These are phyloP conservation scores for Tribolium castaneum DNA, from an alignment of 1,140 invertebrate genomes.

Conservation along the genomic window DNA sequence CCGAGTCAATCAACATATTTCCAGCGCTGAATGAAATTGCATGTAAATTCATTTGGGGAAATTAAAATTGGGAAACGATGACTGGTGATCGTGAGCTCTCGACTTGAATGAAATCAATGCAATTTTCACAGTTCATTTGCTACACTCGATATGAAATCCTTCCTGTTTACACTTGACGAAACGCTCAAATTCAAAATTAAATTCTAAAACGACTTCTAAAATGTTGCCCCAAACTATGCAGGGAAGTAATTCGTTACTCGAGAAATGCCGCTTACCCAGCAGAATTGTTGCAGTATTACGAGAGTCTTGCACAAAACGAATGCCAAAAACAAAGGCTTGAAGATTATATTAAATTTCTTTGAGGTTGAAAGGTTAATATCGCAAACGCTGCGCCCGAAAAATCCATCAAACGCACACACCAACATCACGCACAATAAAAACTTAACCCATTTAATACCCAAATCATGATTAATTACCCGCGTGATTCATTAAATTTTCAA, in stretches of 20 bases:
- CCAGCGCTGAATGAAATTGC: conserved; percentile 39
- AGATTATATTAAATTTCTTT: conserved; percentile 32
- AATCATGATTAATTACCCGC: conserved; percentile 28
- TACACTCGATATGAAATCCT: conserved; percentile 48
- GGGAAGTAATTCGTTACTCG: conserved; percentile 30
- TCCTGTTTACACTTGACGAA: conserved; percentile 50
- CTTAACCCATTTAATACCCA: conserved; percentile 7
- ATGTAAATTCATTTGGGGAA: conserved; percentile 51
- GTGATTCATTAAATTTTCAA: conserved; percentile 25
- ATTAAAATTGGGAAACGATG: conserved; percentile 53
- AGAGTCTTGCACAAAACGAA: conserved; percentile 30
- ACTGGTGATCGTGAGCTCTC: conserved; percentile 40
- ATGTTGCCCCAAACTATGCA: conserved; percentile 33
- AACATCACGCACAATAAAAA: conserved; percentile 21
- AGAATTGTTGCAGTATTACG: conserved; percentile 32
- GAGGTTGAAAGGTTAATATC: conserved; percentile 32
- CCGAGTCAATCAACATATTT: conserved; percentile 21
- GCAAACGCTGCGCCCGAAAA: conserved; percentile 13
- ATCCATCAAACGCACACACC: background rate
- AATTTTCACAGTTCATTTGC: conserved; percentile 52
- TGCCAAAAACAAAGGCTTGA: conserved; percentile 27
- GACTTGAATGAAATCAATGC: conserved; percentile 47
- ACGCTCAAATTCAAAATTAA: conserved; percentile 50
- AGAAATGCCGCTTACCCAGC: conserved; percentile 25
- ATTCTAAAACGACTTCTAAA: conserved; percentile 44